A percentile compares a stretch with the other conserved stretches of the same genome.
phyloP scores from a whole-genome alignment of 2,797 vertebrate genomes.

The Paratrypauchen microcephalus region DNA sequence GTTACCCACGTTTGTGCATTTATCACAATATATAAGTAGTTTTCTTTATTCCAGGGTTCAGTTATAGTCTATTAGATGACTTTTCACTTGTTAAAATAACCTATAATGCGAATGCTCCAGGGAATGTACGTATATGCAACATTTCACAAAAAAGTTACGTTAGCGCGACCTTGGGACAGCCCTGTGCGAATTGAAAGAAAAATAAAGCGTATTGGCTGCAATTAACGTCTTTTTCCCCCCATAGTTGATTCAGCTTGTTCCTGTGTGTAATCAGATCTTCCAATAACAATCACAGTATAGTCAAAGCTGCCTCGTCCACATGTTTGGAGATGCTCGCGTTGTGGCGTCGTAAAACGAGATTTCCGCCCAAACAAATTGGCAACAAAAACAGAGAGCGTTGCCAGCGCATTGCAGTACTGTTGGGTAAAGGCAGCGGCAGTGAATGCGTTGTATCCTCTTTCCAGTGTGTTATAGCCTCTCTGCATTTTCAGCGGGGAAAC shows the following conservation, averaged over 20 bases:
- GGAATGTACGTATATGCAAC: too few relatives aligned
- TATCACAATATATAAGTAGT: not conserved
- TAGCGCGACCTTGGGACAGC: not conserved
- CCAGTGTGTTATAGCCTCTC: conserved; percentile 36
- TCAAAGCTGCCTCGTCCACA: conserved; percentile 12
- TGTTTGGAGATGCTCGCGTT: conserved; percentile 5
- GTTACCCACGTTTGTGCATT: not conserved
- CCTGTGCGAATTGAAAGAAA: not conserved
- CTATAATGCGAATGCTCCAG: too few relatives aligned
- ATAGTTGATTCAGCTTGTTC: conserved; percentile 12
- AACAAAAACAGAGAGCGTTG: conserved; percentile 23
- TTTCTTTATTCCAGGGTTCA: too few relatives aligned
- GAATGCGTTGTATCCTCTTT: conserved; percentile 43
- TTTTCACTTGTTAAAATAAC: too few relatives aligned
- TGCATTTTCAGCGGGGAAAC: conserved; percentile 41
- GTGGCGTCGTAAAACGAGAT: conserved; percentile 28
- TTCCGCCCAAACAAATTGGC: conserved; percentile 12
- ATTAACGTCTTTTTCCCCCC: not conserved
- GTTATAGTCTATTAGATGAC: too few relatives aligned
- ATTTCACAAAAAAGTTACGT: not conserved
- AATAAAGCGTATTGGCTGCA: not conserved
- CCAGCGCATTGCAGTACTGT: conserved; percentile 48
- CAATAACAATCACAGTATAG: not conserved
- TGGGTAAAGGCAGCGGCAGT: conserved; percentile 8
- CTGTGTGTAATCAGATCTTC: conserved; percentile 5